Conservation (phyloP, 2,888 invertebrate genomes). For the Eurytoma californica region DNA sequence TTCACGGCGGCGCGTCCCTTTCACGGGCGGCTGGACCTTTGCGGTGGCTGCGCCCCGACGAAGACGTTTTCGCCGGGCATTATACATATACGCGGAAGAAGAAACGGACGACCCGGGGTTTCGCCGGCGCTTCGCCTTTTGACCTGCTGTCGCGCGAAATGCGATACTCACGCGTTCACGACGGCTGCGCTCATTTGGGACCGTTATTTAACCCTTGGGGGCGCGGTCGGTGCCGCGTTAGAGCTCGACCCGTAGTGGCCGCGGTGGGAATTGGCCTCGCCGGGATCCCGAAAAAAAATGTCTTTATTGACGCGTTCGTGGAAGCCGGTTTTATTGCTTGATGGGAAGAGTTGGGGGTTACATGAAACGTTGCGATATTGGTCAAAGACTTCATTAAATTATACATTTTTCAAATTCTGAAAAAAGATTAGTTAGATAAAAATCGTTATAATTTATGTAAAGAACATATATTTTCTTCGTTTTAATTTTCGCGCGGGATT, state of each 20-base stretch:
- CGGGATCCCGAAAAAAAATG: neutral
- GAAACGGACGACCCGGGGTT: neutral
- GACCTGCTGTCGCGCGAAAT: too few relatives aligned
- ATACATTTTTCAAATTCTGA: too few relatives aligned
- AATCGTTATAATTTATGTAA: too few relatives aligned
- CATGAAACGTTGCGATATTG: too few relatives aligned
- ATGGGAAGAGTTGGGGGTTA: neutral
- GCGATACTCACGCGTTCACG: neutral
- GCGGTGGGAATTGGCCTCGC: neutral
- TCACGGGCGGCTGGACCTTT: neutral
- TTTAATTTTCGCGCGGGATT: too few relatives aligned
- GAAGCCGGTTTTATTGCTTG: neutral
- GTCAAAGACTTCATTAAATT: too few relatives aligned
- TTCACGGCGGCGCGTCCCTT: neutral
- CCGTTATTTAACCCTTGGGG: conserved; percentile 1
- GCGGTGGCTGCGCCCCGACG: neutral
- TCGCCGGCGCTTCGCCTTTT: neutral
- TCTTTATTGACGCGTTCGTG: neutral
- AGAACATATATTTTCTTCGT: too few relatives aligned
- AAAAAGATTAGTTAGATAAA: too few relatives aligned
- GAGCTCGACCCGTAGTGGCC: neutral
- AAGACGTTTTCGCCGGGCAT: neutral
- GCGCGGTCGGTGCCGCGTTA: neutral
- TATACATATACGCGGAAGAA: neutral
- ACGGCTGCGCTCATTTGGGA: neutral